Percentiles rank a stretch among this genome's conserved stretches.
Evolutionary conservation across 2,113 vertebrate genomes (phyloP).

Genomic region (Sturnus vulgaris): DNA sequence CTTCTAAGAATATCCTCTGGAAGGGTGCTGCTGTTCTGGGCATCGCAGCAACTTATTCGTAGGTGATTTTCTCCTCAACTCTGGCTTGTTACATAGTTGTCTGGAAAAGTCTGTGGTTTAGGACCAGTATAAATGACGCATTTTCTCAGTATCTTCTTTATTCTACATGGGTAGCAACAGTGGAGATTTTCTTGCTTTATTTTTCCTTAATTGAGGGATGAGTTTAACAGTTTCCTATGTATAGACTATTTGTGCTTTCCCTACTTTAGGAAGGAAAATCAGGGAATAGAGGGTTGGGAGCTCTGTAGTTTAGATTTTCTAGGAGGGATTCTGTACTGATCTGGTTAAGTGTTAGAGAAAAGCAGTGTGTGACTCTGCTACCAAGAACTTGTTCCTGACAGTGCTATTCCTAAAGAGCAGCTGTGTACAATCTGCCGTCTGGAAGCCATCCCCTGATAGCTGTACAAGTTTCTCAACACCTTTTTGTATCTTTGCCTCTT

Average conservation of each 20-base stretch:
- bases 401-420: background rate
- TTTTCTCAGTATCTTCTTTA: background rate
- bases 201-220: background rate
- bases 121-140: background rate
- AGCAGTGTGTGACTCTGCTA: background rate
- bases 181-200: background rate
- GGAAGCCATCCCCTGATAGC: background rate
- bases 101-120: background rate
- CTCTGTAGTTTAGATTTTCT: background rate
- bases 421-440: accelerated
- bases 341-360: background rate
- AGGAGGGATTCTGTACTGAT: background rate
- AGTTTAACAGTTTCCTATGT: background rate
- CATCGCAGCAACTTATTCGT: background rate
- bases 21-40: background rate
- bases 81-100: background rate
- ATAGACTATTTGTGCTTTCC: background rate
- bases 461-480: background rate
- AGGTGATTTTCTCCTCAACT: background rate
- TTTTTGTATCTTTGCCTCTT: background rate
- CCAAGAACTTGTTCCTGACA: background rate
- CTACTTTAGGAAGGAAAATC: background rate
- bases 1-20: background rate
- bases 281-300: background rate
- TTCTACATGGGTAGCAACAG: background rate